phyloP scores from a whole-genome alignment of 2,797 vertebrate genomes.

The Dallia pectoralis region DNA sequence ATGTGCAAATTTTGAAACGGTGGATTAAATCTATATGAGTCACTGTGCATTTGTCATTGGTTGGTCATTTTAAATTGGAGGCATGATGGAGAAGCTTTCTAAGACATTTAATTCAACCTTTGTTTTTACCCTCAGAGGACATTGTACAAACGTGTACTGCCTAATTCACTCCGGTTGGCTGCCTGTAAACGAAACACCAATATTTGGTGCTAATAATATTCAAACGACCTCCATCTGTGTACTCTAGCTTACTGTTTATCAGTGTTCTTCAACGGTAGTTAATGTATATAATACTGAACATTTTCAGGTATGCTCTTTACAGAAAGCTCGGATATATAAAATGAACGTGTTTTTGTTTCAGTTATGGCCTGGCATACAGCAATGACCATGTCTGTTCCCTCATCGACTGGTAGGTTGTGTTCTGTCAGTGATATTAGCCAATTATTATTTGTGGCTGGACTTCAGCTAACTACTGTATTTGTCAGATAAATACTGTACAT shows the following conservation, averaged over 20 bases:
- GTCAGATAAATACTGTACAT: neutral
- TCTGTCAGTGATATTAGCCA: neutral
- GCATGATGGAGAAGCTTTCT: neutral
- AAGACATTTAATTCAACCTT: neutral
- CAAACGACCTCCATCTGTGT: neutral
- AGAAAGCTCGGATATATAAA: neutral
- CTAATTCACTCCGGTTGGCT: neutral
- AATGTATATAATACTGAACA: neutral
- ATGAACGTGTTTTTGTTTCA: slow-evolving; percentile 34
- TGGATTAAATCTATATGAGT: neutral
- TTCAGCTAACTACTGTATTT: neutral
- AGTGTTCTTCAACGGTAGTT: neutral
- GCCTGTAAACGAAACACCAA: neutral
- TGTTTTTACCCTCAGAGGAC: neutral
- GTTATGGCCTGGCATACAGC: slow-evolving; percentile 71
- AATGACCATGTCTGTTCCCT: slow-evolving; percentile 74
- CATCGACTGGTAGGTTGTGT: slow-evolving; percentile 70
- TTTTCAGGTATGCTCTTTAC: neutral
- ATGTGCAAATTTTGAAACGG: neutral
- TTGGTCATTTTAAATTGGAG: neutral
- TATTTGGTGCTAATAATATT: slow-evolving; percentile 1
- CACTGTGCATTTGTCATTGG: neutral
- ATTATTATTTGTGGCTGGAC: neutral
- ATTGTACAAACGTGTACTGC: neutral
- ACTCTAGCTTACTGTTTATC: slow-evolving; percentile 1